A percentile compares a stretch with the other conserved stretches of the same genome.
Conservation (phyloP, 1,140 invertebrate genomes). For the Hirudo medicinalis region DNA sequence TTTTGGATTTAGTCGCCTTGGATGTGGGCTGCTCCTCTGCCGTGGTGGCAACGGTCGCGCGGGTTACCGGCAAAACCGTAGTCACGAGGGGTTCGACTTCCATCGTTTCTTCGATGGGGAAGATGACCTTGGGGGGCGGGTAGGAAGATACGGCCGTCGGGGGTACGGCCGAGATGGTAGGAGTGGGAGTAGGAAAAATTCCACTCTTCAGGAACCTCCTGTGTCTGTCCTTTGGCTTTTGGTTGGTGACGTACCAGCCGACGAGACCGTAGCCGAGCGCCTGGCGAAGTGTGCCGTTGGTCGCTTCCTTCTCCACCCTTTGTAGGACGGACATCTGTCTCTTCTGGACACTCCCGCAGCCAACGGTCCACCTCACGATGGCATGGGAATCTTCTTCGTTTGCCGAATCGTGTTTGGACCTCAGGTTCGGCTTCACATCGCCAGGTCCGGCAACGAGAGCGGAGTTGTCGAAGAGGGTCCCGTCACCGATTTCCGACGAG, state of each 20-base stretch:
- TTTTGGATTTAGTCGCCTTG: too few relatives aligned
- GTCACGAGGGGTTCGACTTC: too few relatives aligned
- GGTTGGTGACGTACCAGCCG: background rate
- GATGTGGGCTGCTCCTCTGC: too few relatives aligned
- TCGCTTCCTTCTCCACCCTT: background rate
- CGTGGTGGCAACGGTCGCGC: too few relatives aligned
- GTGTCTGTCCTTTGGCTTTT: background rate
- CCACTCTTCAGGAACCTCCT: background rate
- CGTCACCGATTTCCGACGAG: background rate
- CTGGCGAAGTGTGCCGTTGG: background rate
- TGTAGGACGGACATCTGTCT: background rate
- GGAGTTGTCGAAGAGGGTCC: background rate
- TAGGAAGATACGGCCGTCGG: background rate
- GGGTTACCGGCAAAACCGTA: too few relatives aligned
- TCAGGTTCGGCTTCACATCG: background rate
- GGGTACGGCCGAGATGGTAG: background rate
- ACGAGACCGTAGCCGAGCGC: background rate
- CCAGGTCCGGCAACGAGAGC: background rate
- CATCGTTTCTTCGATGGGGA: background rate
- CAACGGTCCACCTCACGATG: background rate
- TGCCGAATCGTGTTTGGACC: background rate
- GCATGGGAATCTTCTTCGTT: background rate
- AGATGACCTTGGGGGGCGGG: background rate
- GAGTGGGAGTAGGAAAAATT: background rate
- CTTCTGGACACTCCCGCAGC: background rate